Base-by-base conservation (phyloP, 2,113 vertebrate genomes). In the Helogale parvula region DNA sequence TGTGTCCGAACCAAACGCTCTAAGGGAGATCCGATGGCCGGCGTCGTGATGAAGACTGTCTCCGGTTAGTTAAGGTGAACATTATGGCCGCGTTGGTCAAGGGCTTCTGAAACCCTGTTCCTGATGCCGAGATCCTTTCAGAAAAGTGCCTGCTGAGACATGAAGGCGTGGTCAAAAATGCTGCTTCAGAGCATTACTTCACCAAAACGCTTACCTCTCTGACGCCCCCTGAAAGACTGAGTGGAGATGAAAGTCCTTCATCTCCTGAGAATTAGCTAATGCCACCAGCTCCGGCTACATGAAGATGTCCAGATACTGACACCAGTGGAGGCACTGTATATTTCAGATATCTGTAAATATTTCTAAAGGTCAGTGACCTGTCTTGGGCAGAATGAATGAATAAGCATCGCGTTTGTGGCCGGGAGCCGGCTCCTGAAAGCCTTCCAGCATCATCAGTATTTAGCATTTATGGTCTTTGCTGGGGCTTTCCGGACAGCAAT, bases 301-400 rank as follows among this genome's bases (percentile, higher is more conserved):
- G 45, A 31, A 35, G 77, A 65, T 38, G 66, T 88, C 97, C 13
- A 14, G 92, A 50, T 12, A 7, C 47, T 23, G 29, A 71, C 29
- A 50, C 52, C 57, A 5, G 65, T 6, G 45, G 66, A 47, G 80
- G 15, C 27, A 0, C 13, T 29, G 38, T 5, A 1, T 11, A 27
- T n/a, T 87, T 74, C 68, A 80, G 88, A 66, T 92, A 71, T 92
- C 87, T 95, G 93, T 60, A 89, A 86, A 54, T 76, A 77, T 87
- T 93, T 89, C 77, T 31, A 83, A 65, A 81, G 88, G 96, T 88
- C 38, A 14, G 80, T 84, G 95, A 95, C 52, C 94, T 69, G 72
- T 66, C 33, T 54, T 93, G 79, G 71, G 33, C 1, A 0, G 87
- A 76, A 41, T 54, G 83, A 89, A 89, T 80, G 93, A 65, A 93